These are phyloP conservation scores for Hippasteria phrygiana DNA, from an alignment of 53 echinoderm and acorn worm species.

Conservation along the genomic window DNA sequence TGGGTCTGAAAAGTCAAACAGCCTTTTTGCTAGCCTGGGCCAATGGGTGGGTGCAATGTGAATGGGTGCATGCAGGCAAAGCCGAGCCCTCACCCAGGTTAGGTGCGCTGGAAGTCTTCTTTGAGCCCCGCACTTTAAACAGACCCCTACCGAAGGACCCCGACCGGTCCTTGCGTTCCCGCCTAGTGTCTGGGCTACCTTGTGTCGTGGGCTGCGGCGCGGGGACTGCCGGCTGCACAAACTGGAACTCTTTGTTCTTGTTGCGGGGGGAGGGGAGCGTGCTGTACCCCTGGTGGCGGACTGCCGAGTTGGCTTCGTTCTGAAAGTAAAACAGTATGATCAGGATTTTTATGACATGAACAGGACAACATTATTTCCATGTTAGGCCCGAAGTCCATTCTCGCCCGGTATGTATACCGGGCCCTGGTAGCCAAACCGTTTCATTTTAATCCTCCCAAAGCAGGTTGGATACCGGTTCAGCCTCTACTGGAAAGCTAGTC, in stretches of 20 bases:
- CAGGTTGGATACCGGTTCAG: no score
- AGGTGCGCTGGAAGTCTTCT: constrained; percentile 94
- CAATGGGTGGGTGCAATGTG: constrained; percentile 17
- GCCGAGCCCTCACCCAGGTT: constrained; percentile 88
- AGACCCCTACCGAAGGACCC: constrained; percentile 86
- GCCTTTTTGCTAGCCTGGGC: constrained; percentile 1
- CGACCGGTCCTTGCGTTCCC: constrained; percentile 61
- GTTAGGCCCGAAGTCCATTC: no score
- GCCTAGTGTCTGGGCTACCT: constrained; percentile 64
- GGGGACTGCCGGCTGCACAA: constrained; percentile 32
- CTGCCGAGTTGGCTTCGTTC: constrained; percentile 33
- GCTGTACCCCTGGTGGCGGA: constrained; percentile 76
- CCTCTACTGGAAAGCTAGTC: no score
- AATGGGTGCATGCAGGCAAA: constrained; percentile 49
- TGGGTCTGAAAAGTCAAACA: no score
- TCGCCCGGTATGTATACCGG: no score
- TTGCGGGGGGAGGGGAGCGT: constrained; percentile 88
- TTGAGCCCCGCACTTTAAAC: constrained; percentile 77
- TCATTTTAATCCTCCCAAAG: no score
- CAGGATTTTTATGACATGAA: no score
- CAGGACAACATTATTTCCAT: no score
- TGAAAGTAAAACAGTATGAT: constrained; percentile 1
- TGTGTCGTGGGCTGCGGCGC: constrained; percentile 22
- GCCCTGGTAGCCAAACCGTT: no score
- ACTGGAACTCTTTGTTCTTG: constrained; percentile 63